Percentiles rank a stretch among this genome's conserved stretches.
Evolutionary conservation across 2,113 vertebrate species (phyloP).

Genomic region (Tympanuchus pallidicinctus): DNA sequence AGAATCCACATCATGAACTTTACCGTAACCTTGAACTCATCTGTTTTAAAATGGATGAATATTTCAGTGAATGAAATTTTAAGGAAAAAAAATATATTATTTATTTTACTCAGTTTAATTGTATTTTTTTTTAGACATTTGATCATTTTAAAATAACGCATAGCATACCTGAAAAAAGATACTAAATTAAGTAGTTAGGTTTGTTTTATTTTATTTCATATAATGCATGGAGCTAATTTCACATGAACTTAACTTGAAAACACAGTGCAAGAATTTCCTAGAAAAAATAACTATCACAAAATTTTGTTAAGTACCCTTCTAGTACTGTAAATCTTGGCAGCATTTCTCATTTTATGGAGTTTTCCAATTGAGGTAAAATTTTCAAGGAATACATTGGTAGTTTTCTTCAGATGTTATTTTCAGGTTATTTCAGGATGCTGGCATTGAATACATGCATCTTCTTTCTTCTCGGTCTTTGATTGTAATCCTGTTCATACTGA

Average conservation of each 20-base stretch:
- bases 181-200: no score
- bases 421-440: not conserved
- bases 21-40: not conserved
- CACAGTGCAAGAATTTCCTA: not conserved
- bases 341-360: not conserved
- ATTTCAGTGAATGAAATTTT: not conserved
- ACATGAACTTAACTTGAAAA: not conserved
- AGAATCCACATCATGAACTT: not conserved
- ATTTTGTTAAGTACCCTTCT: not conserved
- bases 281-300: not conserved
- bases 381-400: not conserved
- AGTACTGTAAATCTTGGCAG: not conserved
- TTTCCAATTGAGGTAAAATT: not conserved
- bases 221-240: accelerated
- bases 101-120: not conserved
- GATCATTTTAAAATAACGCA: not conserved
- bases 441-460: not conserved
- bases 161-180: not conserved
- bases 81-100: not conserved
- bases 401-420: not conserved
- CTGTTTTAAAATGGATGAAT: not conserved
- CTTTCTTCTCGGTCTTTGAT: not conserved
- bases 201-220: not conserved
- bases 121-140: not conserved
- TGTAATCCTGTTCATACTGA: not conserved